A percentile compares a stretch with the other conserved stretches of the same genome.
phyloP scores from a whole-genome alignment of 2,888 invertebrate species.

The Eilema caniola region DNA sequence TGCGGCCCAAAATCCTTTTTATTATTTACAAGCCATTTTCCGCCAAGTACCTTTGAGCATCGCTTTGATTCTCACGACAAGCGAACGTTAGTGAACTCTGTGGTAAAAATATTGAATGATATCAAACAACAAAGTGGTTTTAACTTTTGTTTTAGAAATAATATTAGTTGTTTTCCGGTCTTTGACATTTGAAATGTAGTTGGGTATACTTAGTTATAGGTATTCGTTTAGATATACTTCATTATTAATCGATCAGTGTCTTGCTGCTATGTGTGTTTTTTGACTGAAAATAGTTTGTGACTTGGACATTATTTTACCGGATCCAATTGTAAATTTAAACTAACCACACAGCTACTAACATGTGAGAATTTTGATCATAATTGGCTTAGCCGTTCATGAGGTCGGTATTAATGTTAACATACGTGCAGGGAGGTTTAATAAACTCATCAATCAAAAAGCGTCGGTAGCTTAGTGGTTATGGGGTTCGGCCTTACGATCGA shows the following conservation, averaged over 20 bases:
- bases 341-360: too few relatives aligned
- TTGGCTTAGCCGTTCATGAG: too few relatives aligned
- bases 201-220: background rate
- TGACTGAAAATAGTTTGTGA: background rate
- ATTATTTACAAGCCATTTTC: slow-evolving; percentile 71
- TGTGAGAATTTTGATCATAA: too few relatives aligned
- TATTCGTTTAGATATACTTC: background rate
- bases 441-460: too few relatives aligned
- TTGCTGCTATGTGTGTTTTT: background rate
- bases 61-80: slow-evolving; percentile 64
- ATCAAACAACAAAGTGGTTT: slow-evolving; percentile 22
- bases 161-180: slow-evolving; percentile 16
- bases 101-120: slow-evolving; percentile 29
- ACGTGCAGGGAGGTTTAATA: too few relatives aligned
- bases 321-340: too few relatives aligned
- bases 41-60: slow-evolving; percentile 61
- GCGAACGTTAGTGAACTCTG: slow-evolving; percentile 51
- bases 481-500: too few relatives aligned
- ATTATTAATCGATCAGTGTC: slow-evolving; percentile 2
- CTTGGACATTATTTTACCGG: too few relatives aligned
- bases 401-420: too few relatives aligned
- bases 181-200: slow-evolving; percentile 6
- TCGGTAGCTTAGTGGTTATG: too few relatives aligned
- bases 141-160: slow-evolving; percentile 26
- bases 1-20: slow-evolving; percentile 60